Conservation (phyloP, 2,797 vertebrate species). For the Nasua narica region DNA sequence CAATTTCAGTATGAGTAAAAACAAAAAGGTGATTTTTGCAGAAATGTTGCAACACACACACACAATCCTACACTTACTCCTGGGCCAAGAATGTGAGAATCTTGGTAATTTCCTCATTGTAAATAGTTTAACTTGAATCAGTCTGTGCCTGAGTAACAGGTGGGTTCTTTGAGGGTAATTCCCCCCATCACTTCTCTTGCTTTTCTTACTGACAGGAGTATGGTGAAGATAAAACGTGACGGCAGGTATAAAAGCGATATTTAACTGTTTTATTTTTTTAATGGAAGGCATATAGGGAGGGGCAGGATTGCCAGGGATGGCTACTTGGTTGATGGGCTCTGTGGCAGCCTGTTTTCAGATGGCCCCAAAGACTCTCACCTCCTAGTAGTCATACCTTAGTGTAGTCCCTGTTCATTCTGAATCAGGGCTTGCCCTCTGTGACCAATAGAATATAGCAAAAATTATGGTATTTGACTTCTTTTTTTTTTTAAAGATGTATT, state of each 20-base stretch:
- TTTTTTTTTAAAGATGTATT: background rate
- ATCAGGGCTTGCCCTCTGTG: background rate
- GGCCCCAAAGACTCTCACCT: background rate
- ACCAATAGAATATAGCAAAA: background rate
- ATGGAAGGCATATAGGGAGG: background rate
- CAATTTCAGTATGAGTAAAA: background rate
- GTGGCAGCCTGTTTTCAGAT: background rate
- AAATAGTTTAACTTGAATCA: background rate
- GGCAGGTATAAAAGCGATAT: background rate
- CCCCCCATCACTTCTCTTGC: background rate
- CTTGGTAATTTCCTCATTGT: background rate
- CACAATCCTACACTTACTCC: no score
- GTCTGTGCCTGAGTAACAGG: background rate
- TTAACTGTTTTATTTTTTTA: background rate
- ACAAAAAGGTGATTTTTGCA: background rate
- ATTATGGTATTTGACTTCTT: background rate
- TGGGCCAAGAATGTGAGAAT: background rate
- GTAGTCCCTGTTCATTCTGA: background rate
- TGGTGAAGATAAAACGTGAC: background rate
- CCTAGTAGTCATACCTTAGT: background rate
- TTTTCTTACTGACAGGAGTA: background rate
- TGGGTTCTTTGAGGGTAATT: background rate
- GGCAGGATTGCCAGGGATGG: background rate
- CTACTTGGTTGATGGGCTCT: background rate
- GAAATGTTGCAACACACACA: background rate